Percentiles rank a stretch among this genome's conserved stretches.
Conservation (phyloP, 2,113 vertebrate species). For the Urocolius indicus region DNA sequence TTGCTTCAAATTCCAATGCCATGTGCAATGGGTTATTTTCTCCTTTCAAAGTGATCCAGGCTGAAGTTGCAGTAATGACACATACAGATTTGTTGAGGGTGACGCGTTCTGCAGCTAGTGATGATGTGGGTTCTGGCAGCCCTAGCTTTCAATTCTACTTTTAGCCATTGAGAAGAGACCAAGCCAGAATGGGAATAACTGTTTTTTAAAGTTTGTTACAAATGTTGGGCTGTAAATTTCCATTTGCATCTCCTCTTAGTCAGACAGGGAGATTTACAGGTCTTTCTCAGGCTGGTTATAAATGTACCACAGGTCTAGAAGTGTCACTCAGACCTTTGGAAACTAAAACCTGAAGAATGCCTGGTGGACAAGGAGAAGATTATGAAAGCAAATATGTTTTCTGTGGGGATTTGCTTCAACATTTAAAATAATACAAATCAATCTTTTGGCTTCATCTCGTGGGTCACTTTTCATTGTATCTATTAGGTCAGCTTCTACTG, state of each 20-base stretch:
- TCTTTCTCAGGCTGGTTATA: not conserved
- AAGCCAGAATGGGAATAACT: not conserved
- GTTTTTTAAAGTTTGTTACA: not conserved
- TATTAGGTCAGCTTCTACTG: not conserved
- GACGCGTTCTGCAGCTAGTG: not conserved
- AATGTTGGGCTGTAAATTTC: not conserved
- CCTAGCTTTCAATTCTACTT: not conserved
- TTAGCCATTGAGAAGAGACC: not conserved
- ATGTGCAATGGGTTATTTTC: not conserved
- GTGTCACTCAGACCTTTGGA: not conserved
- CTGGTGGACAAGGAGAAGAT: not conserved
- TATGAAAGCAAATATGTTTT: not conserved
- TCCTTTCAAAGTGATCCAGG: not conserved
- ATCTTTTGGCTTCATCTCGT: not conserved
- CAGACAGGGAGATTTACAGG: not conserved
- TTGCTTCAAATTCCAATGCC: not conserved
- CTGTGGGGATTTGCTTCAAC: not conserved
- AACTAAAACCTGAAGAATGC: not conserved
- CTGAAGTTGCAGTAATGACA: not conserved
- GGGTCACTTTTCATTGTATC: not conserved
- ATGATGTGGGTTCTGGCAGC: not conserved
- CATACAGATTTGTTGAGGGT: not conserved
- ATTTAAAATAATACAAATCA: not conserved
- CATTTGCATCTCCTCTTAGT: not conserved
- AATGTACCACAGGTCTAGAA: not conserved